Evolutionary conservation across 2,113 vertebrate species (phyloP).

Genomic region (Hiodon tergisus): DNA sequence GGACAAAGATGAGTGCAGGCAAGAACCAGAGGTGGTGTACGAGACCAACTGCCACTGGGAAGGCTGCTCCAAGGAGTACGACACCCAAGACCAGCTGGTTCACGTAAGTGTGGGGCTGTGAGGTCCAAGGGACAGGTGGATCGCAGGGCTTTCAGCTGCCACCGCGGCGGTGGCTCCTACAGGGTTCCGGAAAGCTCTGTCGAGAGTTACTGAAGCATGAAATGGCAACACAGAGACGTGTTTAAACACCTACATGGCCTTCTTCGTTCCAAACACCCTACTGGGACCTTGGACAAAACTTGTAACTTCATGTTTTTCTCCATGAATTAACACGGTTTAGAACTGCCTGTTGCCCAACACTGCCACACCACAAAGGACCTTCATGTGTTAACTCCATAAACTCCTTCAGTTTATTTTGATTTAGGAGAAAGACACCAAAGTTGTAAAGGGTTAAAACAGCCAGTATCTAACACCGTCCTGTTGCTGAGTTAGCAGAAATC

Average conservation of each 20-base stretch:
- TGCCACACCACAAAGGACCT: too few species aligned
- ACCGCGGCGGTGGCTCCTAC: background rate
- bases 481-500: constrained; percentile 45
- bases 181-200: background rate
- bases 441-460: constrained; percentile 1
- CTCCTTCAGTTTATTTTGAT: too few species aligned
- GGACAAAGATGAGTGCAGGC: constrained; percentile 94
- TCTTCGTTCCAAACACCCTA: background rate
- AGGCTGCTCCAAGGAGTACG: constrained; percentile 86
- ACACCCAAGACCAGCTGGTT: constrained; percentile 95
- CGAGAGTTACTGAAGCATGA: background rate
- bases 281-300: background rate
- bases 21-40: constrained; percentile 90
- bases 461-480: constrained; percentile 51
- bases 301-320: too few species aligned
- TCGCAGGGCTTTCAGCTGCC: too few species aligned
- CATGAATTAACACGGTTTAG: too few species aligned
- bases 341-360: too few species aligned
- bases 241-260: background rate
- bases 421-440: background rate
- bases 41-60: constrained; percentile 99
- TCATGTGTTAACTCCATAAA: too few species aligned
- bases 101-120: constrained; percentile 70
- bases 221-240: background rate
- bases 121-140: too few species aligned